A percentile compares a stretch with the other conserved stretches of the same genome.
Evolutionary conservation across 2,797 vertebrate genomes (phyloP).

Genomic region (Phaenicophaeus curvirostris): DNA sequence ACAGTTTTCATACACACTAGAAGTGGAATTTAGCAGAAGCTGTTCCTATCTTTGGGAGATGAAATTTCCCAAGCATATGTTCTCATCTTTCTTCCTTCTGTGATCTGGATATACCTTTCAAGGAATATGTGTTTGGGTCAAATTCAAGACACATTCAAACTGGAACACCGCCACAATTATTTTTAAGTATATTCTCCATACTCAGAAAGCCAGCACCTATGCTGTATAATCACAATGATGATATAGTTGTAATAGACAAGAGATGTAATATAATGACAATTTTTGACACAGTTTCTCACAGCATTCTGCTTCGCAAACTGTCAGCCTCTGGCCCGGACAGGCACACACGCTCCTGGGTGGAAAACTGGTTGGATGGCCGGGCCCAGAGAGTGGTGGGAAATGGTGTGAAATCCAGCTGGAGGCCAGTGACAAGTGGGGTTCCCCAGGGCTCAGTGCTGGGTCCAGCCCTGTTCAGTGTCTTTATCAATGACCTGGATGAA

Average conservation of each 20-base stretch:
- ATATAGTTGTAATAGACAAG: neutral
- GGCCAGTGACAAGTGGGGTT: no score
- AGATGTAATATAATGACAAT: neutral
- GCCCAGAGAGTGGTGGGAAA: no score
- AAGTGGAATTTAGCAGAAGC: neutral
- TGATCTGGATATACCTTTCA: neutral
- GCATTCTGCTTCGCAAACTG: no score
- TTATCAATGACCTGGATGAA: no score
- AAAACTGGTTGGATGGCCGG: no score
- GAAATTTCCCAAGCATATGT: neutral
- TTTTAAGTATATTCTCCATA: neutral
- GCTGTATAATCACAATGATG: neutral
- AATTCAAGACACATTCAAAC: neutral
- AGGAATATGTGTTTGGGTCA: neutral
- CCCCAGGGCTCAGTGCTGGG: no score
- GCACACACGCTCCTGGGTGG: no score
- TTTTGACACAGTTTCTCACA: no score
- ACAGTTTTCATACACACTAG: fast-evolving
- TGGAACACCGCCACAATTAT: neutral
- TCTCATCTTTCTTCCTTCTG: neutral
- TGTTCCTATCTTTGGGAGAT: neutral
- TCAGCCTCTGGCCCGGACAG: no score
- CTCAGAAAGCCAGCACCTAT: neutral
- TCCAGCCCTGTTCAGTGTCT: no score
- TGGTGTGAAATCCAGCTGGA: no score